Percentiles rank a stretch among this genome's conserved stretches.
Conservation (phyloP, 2,797 vertebrate genomes). For the Poeciliopsis gracilis region DNA sequence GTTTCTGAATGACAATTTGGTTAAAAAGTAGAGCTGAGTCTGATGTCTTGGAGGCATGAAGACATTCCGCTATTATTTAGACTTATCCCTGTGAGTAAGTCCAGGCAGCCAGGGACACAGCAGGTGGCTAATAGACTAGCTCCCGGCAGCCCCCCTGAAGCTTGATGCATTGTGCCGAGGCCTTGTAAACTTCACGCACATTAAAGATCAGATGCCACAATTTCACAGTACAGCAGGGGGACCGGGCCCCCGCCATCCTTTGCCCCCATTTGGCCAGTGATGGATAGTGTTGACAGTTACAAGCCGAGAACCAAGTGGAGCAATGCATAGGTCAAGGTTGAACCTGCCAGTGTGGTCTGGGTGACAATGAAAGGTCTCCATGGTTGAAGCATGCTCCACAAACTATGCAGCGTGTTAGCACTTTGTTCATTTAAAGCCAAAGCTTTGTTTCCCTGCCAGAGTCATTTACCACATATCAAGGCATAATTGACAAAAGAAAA, state of each 20-base stretch:
- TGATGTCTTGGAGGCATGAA: slow-evolving; percentile 60
- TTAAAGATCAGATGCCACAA: slow-evolving; percentile 86
- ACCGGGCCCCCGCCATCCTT: slow-evolving; percentile 49
- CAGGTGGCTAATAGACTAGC: slow-evolving; percentile 79
- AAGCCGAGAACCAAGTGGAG: slow-evolving; percentile 76
- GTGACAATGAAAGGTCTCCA: slow-evolving; percentile 73
- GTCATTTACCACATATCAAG: slow-evolving; percentile 15
- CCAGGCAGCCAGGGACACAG: slow-evolving; percentile 74
- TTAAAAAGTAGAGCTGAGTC: slow-evolving; percentile 39
- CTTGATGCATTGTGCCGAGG: slow-evolving; percentile 80
- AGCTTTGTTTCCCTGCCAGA: slow-evolving; percentile 27
- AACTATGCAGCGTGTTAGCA: slow-evolving; percentile 40
- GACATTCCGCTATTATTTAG: slow-evolving; percentile 70
- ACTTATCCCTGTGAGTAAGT: slow-evolving; percentile 73
- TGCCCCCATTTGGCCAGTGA: slow-evolving; percentile 68
- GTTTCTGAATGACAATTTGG: slow-evolving; percentile 64
- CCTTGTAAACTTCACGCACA: slow-evolving; percentile 85
- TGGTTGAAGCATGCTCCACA: slow-evolving; percentile 59
- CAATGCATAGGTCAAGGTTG: slow-evolving; percentile 81
- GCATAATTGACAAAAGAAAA: not conserved
- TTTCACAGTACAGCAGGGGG: slow-evolving; percentile 83
- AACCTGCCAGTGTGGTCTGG: slow-evolving; percentile 71
- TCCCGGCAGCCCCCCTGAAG: slow-evolving; percentile 71
- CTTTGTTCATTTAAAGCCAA: slow-evolving; percentile 62
- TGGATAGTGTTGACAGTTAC: slow-evolving; percentile 81